Percentiles rank a stretch among this genome's conserved stretches.
Evolutionary conservation across 1,140 invertebrate genomes (phyloP).

Genomic region (Pseudomyrmex cubaensis): DNA sequence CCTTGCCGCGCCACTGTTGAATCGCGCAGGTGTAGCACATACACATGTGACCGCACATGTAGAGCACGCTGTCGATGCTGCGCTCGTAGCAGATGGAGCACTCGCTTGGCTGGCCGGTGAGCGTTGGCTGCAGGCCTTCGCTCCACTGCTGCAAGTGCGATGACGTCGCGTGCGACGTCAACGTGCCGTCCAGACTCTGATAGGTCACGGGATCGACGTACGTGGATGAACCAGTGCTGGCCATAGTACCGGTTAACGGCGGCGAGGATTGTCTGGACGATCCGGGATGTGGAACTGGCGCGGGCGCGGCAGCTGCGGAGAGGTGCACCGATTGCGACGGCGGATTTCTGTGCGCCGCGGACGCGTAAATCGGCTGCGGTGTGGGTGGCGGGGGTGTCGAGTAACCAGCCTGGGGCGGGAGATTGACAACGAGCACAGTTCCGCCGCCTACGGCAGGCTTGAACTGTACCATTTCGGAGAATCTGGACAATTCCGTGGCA

Average conservation of each 20-base stretch:
- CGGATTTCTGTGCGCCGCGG: conserved; percentile 57
- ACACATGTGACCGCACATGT: conserved; percentile 99
- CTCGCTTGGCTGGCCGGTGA: conserved; percentile 86
- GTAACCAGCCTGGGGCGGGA: conserved; percentile 87
- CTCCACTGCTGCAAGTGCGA: conserved; percentile 83
- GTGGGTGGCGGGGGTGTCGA: conserved; percentile 79
- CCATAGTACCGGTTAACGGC: conserved; percentile 81
- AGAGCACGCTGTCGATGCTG: conserved; percentile 96
- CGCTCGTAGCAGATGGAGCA: conserved; percentile 98
- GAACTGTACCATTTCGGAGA: conserved; percentile 87
- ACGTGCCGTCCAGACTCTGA: conserved; percentile 78
- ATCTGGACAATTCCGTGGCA: conserved; percentile 83
- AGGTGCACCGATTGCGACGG: conserved; percentile 38
- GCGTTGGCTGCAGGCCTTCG: conserved; percentile 80
- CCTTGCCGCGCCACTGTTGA: conserved; percentile 95
- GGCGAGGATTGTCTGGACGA: conserved; percentile 75
- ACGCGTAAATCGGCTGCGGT: conserved; percentile 75
- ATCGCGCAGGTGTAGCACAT: conserved; percentile 99
- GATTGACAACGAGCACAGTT: conserved; percentile 91
- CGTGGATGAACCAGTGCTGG: conserved; percentile 85
- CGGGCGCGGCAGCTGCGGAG: conserved; percentile 49
- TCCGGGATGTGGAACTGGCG: conserved; percentile 65
- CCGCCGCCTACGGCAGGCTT: conserved; percentile 88
- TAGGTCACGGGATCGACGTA: conserved; percentile 85
- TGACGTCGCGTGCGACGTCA: conserved; percentile 70